These are phyloP conservation scores for Tetragonisca angustula DNA, from an alignment of 2,888 invertebrate genomes.

Conservation along the genomic window DNA sequence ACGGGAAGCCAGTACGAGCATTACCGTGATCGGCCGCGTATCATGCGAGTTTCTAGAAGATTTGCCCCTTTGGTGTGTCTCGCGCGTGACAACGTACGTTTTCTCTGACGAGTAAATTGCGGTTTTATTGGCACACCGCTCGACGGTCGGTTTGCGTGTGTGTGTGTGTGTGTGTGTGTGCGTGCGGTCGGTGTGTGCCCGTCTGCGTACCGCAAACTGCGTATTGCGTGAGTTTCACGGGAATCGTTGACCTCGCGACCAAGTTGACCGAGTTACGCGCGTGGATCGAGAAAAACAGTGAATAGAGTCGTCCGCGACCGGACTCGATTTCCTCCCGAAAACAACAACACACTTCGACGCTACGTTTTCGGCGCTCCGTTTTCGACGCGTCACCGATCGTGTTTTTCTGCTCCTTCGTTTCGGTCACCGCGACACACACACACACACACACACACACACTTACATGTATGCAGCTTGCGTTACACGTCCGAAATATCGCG, in stretches of 20 bases:
- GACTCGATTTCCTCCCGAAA: neutral
- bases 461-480: neutral
- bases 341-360: too few species aligned
- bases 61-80: slow-evolving; percentile 32
- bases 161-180: slow-evolving; percentile 11
- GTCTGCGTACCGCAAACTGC: slow-evolving; percentile 26
- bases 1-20: slow-evolving; percentile 46
- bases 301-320: neutral
- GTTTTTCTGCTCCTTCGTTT: neutral
- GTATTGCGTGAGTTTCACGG: slow-evolving; percentile 43
- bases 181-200: neutral
- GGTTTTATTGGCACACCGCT: slow-evolving; percentile 41
- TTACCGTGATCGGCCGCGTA: slow-evolving; percentile 49
- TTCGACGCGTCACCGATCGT: too few species aligned
- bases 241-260: slow-evolving; percentile 54
- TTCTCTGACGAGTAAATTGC: slow-evolving; percentile 47
- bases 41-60: slow-evolving; percentile 55
- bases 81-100: slow-evolving; percentile 47
- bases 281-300: slow-evolving; percentile 14
- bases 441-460: neutral
- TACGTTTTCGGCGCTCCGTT: too few species aligned
- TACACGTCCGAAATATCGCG: slow-evolving; percentile 27
- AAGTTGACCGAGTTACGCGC: slow-evolving; percentile 48
- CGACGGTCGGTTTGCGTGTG: slow-evolving; percentile 12
- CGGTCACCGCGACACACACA: neutral